Base-by-base conservation (phyloP, 2,113 vertebrate species). In the Syngnathus floridae region DNA sequence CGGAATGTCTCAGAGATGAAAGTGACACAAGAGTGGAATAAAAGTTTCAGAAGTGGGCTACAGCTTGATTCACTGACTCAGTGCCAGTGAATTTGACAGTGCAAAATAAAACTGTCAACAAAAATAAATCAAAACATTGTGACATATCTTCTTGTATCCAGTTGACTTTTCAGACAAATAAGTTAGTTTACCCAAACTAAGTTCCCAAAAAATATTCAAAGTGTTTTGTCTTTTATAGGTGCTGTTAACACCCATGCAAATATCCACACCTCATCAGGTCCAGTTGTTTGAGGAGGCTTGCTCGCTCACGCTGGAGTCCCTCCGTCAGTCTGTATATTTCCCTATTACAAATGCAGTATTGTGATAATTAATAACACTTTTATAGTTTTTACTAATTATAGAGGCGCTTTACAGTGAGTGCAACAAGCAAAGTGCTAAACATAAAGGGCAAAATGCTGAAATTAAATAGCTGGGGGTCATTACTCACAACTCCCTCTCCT, bases 401-500 rank as follows among this genome's bases (percentile, higher is more conserved):
- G 3, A 31, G 26, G 26, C 26, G 2, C 26, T 3, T 31, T 31
- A 31, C 26, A 31, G 5, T 0, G 14, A 48, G 31, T 17, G 45
- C 21, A 46, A 12, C 3, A 41, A 35, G 36, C 31, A 22, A 11
- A 3, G 55, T 62, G 48, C 49, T 36, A 4, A 57, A 21, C 52
- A 21, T 35, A 40, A 48, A 1, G 17, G 9, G 1, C 0, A 37
- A 46, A 56, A 43, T 63, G 40, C 37, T 5, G 3, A 7, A 48
- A n/a, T 43, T 1, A 48, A 19, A 2, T 35, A 21, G 36, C 16
- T 3, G 4, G 2, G n/a, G 11, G 9, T 1, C 21, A 40, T 11
- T 31, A 12, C 94, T 91, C 84, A 97, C 95, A 93, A 89, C 90
- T 98, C 95, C 76, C 93, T 93, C 66, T 97, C 93, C 70, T 95